phyloP scores from a whole-genome alignment of 1,140 invertebrate species.

The Calliphora vicina region DNA sequence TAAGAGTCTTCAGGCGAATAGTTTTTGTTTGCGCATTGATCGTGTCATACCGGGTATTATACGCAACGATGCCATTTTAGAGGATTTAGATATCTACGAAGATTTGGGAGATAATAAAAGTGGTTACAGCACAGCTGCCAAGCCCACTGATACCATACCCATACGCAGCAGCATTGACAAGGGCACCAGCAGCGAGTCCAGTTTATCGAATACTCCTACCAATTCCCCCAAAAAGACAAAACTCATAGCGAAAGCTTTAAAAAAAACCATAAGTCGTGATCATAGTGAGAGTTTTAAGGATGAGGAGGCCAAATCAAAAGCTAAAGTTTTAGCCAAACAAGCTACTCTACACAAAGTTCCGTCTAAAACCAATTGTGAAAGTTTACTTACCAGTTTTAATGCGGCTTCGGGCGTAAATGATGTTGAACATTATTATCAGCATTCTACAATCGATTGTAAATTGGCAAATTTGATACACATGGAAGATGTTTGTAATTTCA shows the following conservation, averaged over 20 bases:
- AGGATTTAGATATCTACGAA: slow-evolving; percentile 59
- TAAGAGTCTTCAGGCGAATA: slow-evolving; percentile 62
- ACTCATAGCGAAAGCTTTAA: slow-evolving; percentile 55
- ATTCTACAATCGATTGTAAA: slow-evolving; percentile 61
- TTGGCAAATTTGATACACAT: slow-evolving; percentile 72
- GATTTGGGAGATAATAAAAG: slow-evolving; percentile 49
- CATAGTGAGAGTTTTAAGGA: slow-evolving; percentile 45
- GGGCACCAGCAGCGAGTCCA: slow-evolving; percentile 49
- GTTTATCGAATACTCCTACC: slow-evolving; percentile 52
- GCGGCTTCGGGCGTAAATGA: slow-evolving; percentile 38
- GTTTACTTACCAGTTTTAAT: neutral
- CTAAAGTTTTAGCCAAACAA: neutral
- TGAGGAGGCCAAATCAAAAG: slow-evolving; percentile 37
- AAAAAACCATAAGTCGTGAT: slow-evolving; percentile 55
- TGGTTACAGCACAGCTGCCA: slow-evolving; percentile 11
- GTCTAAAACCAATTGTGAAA: slow-evolving; percentile 19
- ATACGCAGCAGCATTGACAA: slow-evolving; percentile 25
- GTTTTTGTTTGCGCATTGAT: slow-evolving; percentile 69
- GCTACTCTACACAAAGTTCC: slow-evolving; percentile 39
- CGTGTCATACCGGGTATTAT: slow-evolving; percentile 63
- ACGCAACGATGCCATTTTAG: slow-evolving; percentile 58
- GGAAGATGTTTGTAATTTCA: slow-evolving; percentile 78
- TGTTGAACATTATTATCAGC: slow-evolving; percentile 57
- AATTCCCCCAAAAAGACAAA: slow-evolving; percentile 60
- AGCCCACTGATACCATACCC: slow-evolving; percentile 12